Evolutionary conservation across 2,888 invertebrate species (phyloP), one percentile per base, ranked within the genome.

Genomic region (Corbicula japonica): DNA sequence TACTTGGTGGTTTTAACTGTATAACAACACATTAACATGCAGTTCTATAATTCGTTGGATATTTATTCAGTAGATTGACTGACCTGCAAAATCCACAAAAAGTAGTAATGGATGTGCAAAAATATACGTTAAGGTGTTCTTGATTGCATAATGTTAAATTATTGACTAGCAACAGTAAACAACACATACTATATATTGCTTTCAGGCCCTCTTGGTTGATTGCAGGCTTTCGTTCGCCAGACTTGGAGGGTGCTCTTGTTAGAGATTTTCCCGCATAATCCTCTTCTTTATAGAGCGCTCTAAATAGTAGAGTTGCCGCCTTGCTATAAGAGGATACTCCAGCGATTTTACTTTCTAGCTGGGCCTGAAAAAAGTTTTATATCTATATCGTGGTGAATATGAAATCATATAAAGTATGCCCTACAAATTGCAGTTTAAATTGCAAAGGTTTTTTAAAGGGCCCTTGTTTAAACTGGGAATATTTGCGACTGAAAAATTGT

Each of bases 231-330:
- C 30, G 21, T 28, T 62, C 62, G 10, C 62, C 46, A 46, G 46
- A 62, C 21, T 62, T 62, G 8, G 62, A 62, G 46, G 48, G 23
- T 23, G 46, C 62, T 23, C 62, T 46, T 10, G 62, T 62, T 46
- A 62, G 23, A 30, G 62, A 46, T 32, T 62, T 62, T 46, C 62
- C 62, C n/a, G 23, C 41, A 44, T 62, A 62, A 8, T 62, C 62
- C 46, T 44, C 62, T 62, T 46, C 62, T 46, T 62, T 41, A 30
- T 26, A 62, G 26, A 62, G 46, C 6, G n/a, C 5, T 62, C 46
- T 44, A 21, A 56, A 56, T 28, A 56, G 56, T n/a, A 56, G 15
- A 18, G 30, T 30, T 12, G 56, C 56, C 56, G 30, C 30, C 30
- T 56, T 56, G 56, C 56, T 28, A 21, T 46, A 62, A 41, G 18